Base-by-base conservation (phyloP, 2,888 invertebrate genomes). In the Cephus rjabovi region DNA sequence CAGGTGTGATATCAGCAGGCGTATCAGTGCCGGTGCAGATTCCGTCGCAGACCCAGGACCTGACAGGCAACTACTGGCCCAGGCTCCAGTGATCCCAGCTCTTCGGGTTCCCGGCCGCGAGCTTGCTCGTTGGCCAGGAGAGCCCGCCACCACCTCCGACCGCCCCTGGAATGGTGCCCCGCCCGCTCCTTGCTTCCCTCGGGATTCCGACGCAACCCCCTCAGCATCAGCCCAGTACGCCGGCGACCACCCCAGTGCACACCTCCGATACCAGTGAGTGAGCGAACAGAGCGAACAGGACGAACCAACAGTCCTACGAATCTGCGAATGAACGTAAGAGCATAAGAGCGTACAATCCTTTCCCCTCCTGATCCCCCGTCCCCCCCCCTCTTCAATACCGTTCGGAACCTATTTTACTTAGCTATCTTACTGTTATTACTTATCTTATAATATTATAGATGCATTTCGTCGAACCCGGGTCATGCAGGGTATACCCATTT, bases 21-120 rank as follows among this genome's bases (percentile, higher is more conserved):
- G 97, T 98, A 76, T 97, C 97, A 81, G 97, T 97, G 77, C 98
- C 97, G 75, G 97, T 97, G 82, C 97, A 98, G 93, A 97, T 97
- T 89, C 97, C 97, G 76, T 97, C 96, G 87, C 96, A 96, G 92
- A 95, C 95, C 87, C 94, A 95, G 83, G 96, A 96, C 92, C 93
- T 96, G 91, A 93, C 96, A 85, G 93, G 94, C 81, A 97, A 96
- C 93, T 97, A 97, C 92, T 97, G 97, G 97, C 96, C 97, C 69
- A 93, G 97, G 92, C 95, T 97, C 92, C 97, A 96, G 95, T 96
- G 98, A 97, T 97, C 96, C 93, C 96, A 96, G 94, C 95, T 97
- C 89, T 96, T 96, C 94, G 96, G 96, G 94, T 96, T 96, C 94
- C 95, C 96, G 90, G 95, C 95, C 92, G 94, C 94, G 92, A 93